phyloP scores from a whole-genome alignment of 1,140 invertebrate genomes.

The Drosophila grimshawi region DNA sequence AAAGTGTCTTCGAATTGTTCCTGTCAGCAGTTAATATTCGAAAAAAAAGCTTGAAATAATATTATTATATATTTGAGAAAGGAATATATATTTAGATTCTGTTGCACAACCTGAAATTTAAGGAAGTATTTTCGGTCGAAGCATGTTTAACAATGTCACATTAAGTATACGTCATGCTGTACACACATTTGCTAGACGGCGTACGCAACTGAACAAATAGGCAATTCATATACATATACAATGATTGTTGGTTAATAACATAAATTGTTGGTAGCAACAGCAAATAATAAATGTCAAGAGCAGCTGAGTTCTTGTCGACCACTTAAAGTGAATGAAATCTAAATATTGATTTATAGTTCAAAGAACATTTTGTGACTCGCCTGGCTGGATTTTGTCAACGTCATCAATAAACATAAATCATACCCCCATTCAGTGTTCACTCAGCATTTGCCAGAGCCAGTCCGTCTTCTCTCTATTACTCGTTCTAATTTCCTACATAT shows the following conservation, averaged over 20 bases:
- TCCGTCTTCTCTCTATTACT: constrained; percentile 46
- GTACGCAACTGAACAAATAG: background rate
- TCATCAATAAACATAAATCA: constrained; percentile 57
- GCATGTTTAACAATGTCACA: background rate
- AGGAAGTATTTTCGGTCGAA: too few species aligned
- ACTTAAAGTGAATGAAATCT: constrained; percentile 9
- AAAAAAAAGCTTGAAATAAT: too few species aligned
- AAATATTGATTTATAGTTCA: constrained; percentile 47
- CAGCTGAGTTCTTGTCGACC: constrained; percentile 1
- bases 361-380: constrained; percentile 1
- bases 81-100: too few species aligned
- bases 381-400: constrained; percentile 30
- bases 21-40: too few species aligned
- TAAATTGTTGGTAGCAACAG: constrained; percentile 11
- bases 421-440: constrained; percentile 12
- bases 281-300: constrained; percentile 25
- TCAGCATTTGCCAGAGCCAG: background rate
- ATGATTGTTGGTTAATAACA: constrained; percentile 23
- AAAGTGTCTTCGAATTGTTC: too few species aligned
- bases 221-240: background rate
- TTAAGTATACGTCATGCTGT: constrained; percentile 37
- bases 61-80: too few species aligned
- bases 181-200: background rate
- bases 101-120: too few species aligned
- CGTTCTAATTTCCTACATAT: constrained; percentile 57